Conservation (phyloP, 2,113 vertebrate genomes). For the Herpailurus yagouaroundi region DNA sequence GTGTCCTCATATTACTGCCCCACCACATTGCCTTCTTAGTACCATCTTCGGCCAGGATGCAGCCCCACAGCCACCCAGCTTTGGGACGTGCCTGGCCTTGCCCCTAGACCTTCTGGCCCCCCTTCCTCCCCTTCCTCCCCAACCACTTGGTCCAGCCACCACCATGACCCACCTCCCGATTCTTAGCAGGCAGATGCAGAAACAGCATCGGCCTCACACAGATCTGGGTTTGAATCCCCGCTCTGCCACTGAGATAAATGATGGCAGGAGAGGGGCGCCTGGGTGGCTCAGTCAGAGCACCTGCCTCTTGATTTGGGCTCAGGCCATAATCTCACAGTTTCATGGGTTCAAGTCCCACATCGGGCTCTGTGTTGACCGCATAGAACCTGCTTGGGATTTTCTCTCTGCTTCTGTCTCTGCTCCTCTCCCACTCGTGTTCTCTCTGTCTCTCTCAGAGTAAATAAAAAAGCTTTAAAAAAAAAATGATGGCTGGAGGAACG, state of each 20-base stretch:
- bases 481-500: neutral
- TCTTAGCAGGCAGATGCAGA: neutral
- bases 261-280: neutral
- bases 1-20: neutral
- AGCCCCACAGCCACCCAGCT: neutral
- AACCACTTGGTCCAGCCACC: neutral
- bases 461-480: too few relatives aligned
- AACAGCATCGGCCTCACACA: neutral
- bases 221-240: neutral
- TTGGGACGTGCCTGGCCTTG: neutral
- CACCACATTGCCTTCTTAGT: rapidly evolving
- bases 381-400: too few relatives aligned
- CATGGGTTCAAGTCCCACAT: too few relatives aligned
- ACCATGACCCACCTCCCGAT: neutral
- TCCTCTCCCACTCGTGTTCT: too few relatives aligned
- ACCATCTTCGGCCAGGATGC: neutral
- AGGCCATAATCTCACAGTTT: too few relatives aligned
- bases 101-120: too few relatives aligned
- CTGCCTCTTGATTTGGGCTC: too few relatives aligned
- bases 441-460: too few relatives aligned
- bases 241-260: neutral
- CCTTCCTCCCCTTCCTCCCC: too few relatives aligned
- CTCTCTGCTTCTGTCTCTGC: too few relatives aligned
- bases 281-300: too few relatives aligned
- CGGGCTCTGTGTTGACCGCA: too few relatives aligned